Conservation (phyloP, 2,797 vertebrate species). For the Cuniculus paca region DNA sequence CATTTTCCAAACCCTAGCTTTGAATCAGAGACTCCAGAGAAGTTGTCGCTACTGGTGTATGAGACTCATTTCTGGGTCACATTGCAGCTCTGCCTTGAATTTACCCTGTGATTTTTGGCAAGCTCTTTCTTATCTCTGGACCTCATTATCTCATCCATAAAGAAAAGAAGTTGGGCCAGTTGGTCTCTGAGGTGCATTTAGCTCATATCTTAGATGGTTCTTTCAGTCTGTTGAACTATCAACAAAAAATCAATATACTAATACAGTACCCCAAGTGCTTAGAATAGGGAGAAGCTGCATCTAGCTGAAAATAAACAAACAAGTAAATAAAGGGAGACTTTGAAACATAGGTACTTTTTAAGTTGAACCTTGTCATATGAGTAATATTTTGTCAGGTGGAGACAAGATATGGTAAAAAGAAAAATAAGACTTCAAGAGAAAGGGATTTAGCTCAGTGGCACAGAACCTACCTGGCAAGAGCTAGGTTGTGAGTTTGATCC, state of each 20-base stretch:
- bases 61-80: neutral
- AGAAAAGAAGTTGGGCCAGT: neutral
- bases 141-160: neutral
- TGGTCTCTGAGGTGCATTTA: neutral
- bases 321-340: neutral
- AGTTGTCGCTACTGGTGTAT: neutral
- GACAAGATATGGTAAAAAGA: constrained; percentile 23
- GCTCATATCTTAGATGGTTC: neutral
- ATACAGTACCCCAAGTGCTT: neutral
- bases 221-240: neutral
- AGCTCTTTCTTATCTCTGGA: neutral
- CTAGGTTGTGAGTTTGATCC: too few species aligned
- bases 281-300: neutral
- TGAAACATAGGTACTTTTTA: constrained; percentile 27
- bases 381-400: neutral
- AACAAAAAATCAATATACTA: neutral
- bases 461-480: too few species aligned
- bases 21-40: neutral
- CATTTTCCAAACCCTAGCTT: neutral
- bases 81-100: neutral
- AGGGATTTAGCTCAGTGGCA: too few species aligned
- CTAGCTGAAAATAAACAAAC: neutral
- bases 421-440: neutral
- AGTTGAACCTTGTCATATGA: neutral
- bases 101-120: neutral